Percentiles rank a stretch among this genome's conserved stretches.
Conservation (phyloP, 2,113 vertebrate genomes). For the Carollia perspicillata region DNA sequence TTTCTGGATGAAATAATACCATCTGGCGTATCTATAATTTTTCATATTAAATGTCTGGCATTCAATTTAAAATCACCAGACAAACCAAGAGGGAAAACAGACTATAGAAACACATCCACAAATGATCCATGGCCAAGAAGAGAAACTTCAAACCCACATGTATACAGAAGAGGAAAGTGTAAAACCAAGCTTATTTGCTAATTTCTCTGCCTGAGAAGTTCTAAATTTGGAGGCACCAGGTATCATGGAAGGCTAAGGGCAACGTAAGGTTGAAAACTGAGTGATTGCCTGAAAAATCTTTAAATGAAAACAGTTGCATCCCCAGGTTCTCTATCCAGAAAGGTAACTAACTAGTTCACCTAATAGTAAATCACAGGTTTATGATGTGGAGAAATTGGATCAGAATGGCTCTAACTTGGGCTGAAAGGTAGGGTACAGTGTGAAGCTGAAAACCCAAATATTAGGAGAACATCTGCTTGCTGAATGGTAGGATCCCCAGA, state of each 20-base stretch:
- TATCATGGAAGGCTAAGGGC: background rate
- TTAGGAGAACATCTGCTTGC: background rate
- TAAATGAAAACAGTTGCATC: background rate
- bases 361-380: background rate
- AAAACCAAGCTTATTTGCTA: background rate
- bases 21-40: background rate
- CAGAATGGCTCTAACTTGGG: background rate
- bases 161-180: background rate
- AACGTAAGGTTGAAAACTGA: background rate
- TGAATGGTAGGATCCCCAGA: background rate
- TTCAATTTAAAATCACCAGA: conserved; percentile 8
- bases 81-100: background rate
- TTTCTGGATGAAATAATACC: background rate
- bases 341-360: background rate
- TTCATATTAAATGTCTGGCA: background rate
- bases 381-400: background rate
- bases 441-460: background rate
- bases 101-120: background rate
- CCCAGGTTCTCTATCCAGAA: background rate
- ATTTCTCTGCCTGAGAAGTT: background rate
- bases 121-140: background rate
- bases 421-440: background rate
- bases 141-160: background rate
- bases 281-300: background rate
- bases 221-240: background rate